Base-by-base conservation (phyloP, 2,888 invertebrate species). In the Watsonalla binaria region DNA sequence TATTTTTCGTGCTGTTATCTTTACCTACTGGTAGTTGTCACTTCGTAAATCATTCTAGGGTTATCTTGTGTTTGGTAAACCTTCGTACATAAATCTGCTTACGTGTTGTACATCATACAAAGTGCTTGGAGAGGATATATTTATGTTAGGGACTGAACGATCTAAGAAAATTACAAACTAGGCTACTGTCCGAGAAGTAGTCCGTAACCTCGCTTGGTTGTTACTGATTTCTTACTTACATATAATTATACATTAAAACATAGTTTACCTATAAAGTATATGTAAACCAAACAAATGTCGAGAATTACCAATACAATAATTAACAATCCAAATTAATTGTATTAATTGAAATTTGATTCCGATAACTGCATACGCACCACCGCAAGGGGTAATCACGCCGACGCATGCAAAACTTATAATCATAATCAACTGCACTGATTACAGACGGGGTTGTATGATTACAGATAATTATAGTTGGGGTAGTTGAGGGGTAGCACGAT, bases 401-500 rank as follows among this genome's bases (percentile, higher is more conserved):
- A 51, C 70, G 69, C 70, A 76, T 76, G 76, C 76, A 76, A 76
- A 76, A 73, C 76, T 73, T 65, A 74, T 66, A 68, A 70, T 70
- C 65, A 66, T 72, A 67, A 74, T 71, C 68, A 70, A 67, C 68
- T 65, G 57, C 66, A 64, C 67, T 77, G 80, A 79, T 81, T 80
- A 81, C 68, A 75, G 68, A 60, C 67, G 68, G 72, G 70, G 72
- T 72, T 72, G 68, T 69, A 76, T 86, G 86, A 88, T 88, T 86
- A 86, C 78, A 84, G 84, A 86, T 90, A 88, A 90, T 90, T 90
- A 88, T 86, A 86, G 86, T 79, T 76, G 78, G 84, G 86, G 79
- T 76, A 80, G 79, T 74, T 8, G 70, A 72, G 74, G 78, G 76
- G 72, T 72, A 72, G 75, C 69, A 82, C 89, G 88, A 89, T 88